Conservation (phyloP, 2,113 vertebrate species). For the Myiopsitta monachus region DNA sequence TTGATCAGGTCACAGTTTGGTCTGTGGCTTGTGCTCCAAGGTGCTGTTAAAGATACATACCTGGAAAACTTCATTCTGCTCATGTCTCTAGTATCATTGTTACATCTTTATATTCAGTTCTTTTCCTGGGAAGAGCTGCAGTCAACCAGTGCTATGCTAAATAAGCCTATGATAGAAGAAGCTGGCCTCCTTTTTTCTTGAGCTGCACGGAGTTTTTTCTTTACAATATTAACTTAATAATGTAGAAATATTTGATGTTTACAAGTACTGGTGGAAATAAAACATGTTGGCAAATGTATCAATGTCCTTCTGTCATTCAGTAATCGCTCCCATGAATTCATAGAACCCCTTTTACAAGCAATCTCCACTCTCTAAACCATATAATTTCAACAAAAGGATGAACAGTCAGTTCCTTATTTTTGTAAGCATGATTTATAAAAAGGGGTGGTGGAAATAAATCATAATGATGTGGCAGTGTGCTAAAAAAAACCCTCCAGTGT, state of each 20-base stretch:
- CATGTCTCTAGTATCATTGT: background rate
- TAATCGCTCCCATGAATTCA: rapidly evolving
- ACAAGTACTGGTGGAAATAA: background rate
- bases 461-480: background rate
- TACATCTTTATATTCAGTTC: background rate
- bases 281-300: background rate
- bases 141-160: background rate
- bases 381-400: background rate
- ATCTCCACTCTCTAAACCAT: background rate
- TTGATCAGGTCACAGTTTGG: background rate
- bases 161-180: background rate
- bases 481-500: background rate
- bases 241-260: background rate
- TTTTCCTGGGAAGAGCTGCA: background rate
- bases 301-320: background rate
- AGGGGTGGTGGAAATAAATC: background rate
- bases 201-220: background rate
- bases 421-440: background rate
- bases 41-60: background rate
- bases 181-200: background rate
- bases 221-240: background rate
- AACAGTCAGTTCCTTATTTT: background rate
- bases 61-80: background rate
- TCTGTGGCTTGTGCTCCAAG: background rate
- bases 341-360: background rate